phyloP scores from a whole-genome alignment of 2,113 vertebrate species.

The Empidonax alnorum region DNA sequence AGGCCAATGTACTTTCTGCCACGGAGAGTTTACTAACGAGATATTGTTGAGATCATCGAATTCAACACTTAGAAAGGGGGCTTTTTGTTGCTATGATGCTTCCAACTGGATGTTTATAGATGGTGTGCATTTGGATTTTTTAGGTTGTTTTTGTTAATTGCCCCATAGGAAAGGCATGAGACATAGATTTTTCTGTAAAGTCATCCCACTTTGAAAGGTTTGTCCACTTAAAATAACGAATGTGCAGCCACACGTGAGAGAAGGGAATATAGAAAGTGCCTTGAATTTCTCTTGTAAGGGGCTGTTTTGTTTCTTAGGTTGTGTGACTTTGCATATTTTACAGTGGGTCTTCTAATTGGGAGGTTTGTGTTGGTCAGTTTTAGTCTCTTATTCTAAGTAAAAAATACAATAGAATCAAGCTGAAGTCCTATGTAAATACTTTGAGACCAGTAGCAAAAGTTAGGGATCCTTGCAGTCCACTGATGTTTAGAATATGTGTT shows the following conservation, averaged over 20 bases:
- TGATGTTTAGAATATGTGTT: slow-evolving; percentile 42
- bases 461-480: slow-evolving; percentile 2
- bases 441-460: slow-evolving; percentile 38
- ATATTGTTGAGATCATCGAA: neutral
- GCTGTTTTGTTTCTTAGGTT: neutral
- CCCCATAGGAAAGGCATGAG: neutral
- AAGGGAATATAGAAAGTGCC: neutral
- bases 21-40: neutral
- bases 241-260: neutral
- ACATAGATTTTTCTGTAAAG: neutral
- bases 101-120: neutral
- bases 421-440: neutral
- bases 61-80: neutral
- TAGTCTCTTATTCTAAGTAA: neutral
- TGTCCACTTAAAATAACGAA: neutral
- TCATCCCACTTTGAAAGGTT: neutral
- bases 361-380: neutral
- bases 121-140: neutral
- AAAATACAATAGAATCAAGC: slow-evolving; percentile 6
- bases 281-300: neutral
- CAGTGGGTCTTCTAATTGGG: neutral
- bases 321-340: neutral
- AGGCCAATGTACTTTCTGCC: neutral
- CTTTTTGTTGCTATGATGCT: neutral
- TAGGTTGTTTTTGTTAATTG: neutral